phyloP scores from a whole-genome alignment of 2,888 invertebrate species.

The Cataglyphis albicans region DNA sequence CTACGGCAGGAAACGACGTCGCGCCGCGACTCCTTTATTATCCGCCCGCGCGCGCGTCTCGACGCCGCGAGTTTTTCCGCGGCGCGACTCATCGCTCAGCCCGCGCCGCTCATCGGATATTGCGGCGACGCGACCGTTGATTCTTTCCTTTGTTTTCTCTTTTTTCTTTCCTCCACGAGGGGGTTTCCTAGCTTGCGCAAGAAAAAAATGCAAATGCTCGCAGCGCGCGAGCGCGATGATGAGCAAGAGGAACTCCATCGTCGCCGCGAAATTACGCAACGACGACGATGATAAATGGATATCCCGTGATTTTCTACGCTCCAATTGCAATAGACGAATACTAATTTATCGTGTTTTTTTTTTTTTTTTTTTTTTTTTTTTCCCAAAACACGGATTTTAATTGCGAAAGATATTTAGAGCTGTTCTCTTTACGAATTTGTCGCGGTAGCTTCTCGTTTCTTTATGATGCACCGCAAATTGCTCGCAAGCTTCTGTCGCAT shows the following conservation, averaged over 20 bases:
- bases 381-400: not conserved
- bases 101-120: conserved; percentile 45
- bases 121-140: conserved; percentile 11
- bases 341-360: not conserved
- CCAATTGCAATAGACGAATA: not conserved
- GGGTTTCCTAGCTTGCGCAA: conserved; percentile 36
- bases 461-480: conserved; percentile 19
- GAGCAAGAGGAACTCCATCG: not conserved
- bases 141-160: not conserved
- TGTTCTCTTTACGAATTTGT: not conserved
- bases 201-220: conserved; percentile 32
- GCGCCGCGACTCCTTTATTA: conserved; percentile 47
- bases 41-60: conserved; percentile 13
- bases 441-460: not conserved
- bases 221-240: conserved; percentile 1
- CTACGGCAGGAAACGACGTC: conserved; percentile 46
- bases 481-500: conserved; percentile 12
- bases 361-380: not conserved
- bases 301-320: not conserved
- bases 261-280: conserved; percentile 5
- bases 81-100: conserved; percentile 38
- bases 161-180: conserved; percentile 14
- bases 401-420: too few species aligned
- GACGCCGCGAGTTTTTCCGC: conserved; percentile 34
- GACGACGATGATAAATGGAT: not conserved